Percentiles rank a stretch among this genome's conserved stretches.
Evolutionary conservation across 2,113 vertebrate genomes (phyloP).

Genomic region (Nyctereutes procyonoides): DNA sequence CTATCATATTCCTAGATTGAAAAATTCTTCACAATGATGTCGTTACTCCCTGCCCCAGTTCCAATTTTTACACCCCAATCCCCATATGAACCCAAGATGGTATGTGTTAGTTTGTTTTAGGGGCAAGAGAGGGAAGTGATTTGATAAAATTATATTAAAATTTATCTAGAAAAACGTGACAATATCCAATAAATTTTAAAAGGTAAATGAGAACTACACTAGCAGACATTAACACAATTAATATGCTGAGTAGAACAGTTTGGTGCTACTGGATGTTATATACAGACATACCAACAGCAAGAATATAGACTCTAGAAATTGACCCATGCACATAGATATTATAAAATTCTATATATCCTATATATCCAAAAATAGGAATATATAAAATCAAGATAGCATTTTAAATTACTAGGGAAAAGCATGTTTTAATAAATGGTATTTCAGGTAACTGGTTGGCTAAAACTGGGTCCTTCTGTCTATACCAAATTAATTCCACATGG

Average conservation of each 20-base stretch:
- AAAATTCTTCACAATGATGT: not conserved
- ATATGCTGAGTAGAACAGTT: not conserved
- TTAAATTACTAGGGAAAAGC: not conserved
- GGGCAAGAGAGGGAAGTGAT: not conserved
- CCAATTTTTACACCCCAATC: not conserved
- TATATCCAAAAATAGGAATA: not conserved
- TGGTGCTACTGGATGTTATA: not conserved
- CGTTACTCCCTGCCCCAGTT: not conserved
- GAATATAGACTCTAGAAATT: conserved; percentile 22
- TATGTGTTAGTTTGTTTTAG: not conserved
- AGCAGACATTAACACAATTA: not conserved
- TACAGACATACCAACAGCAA: not conserved
- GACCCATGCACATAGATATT: not conserved
- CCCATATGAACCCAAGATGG: not conserved
- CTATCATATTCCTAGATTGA: not conserved
- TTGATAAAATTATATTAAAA: conserved; percentile 29
- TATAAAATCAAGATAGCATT: conserved; percentile 11
- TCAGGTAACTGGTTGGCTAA: not conserved
- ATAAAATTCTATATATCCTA: conserved; percentile 26
- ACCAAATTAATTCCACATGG: not conserved
- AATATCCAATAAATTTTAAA: conserved; percentile 41
- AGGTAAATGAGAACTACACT: not conserved
- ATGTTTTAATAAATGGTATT: not conserved
- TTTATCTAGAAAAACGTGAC: not conserved
- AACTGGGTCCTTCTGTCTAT: not conserved